Evolutionary conservation across 2,888 invertebrate genomes (phyloP).

Genomic region (Bimastos eiseni): DNA sequence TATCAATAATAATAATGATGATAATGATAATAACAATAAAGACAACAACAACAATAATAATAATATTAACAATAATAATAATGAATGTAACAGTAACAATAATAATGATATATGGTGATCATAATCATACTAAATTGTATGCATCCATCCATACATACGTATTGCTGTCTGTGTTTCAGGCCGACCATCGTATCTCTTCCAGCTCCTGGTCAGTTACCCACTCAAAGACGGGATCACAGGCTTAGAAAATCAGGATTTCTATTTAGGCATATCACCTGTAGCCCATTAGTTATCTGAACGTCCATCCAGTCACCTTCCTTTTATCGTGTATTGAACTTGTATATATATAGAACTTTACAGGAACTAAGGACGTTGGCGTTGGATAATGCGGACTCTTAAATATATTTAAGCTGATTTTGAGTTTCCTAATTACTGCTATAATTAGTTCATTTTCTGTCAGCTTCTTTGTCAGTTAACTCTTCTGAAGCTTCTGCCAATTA

Average conservation of each 20-base stretch:
- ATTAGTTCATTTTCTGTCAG: neutral
- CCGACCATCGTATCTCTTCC: neutral
- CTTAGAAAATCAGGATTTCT: neutral
- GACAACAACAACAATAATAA: too few species aligned
- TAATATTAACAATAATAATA: neutral
- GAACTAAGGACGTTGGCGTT: too few species aligned
- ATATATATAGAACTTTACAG: too few species aligned
- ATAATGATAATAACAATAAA: too few species aligned
- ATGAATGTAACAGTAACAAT: neutral
- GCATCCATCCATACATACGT: neutral
- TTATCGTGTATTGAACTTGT: neutral
- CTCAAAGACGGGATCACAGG: neutral
- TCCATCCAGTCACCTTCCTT: neutral
- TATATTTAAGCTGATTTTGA: neutral
- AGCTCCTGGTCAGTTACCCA: neutral
- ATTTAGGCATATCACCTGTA: neutral
- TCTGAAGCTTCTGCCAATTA: neutral
- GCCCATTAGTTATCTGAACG: neutral
- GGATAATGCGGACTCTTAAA: neutral
- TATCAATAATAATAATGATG: too few species aligned
- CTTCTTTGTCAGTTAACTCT: neutral
- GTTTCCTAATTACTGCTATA: slow-evolving; percentile 2
- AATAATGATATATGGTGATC: neutral
- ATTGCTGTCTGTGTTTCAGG: neutral
- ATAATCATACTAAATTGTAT: neutral